Evolutionary conservation across 2,797 vertebrate species (phyloP), one percentile per base, ranked within the genome.

Genomic region (Hapalemur alaotrensis): DNA sequence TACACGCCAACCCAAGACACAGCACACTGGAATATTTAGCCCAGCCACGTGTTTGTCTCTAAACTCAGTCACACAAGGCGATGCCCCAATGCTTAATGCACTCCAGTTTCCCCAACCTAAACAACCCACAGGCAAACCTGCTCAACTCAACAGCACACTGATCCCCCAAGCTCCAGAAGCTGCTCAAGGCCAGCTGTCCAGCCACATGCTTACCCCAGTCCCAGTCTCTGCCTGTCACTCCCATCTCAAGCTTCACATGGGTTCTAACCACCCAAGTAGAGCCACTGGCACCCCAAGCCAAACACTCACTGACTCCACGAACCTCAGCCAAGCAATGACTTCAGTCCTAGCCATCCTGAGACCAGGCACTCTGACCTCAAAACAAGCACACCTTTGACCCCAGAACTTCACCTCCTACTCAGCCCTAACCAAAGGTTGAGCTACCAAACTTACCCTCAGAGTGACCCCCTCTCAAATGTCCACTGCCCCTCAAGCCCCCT

Each of bases 311-410:
- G 61, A 93, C 52, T 28, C 73, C 79, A 54, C n/a, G 81, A 92
- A 76, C 63, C 65, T 89, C 81, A 92, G 89, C 32, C 65, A 86
- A 93, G 81, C 91, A 88, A 95, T 76, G 85, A 87, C 76, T 78
- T 92, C 92, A 92, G 9, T 79, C 72, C 75, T 63, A 89, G 81
- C 61, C 41, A 85, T 65, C 48, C 78, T 85, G 35, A 73, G 30
- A 67, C 61, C 30, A 32, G 70, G 25, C 67, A 43, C 38, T 82
- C 67, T 75, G 61, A 85, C 38, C 52, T 72, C 67, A 43, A 50
- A 96, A 80, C 70, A 95, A 89, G 75, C 61, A 52, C 13, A 63
- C 50, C 15, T 54, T 25, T 79, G 70, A 46, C 14, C n/a, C 2
- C 23, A 82, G 43, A 88, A 69, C 32, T 28, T 81, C 28, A 72